Evolutionary conservation across 2,888 invertebrate genomes (phyloP).

Genomic region (Carabus problematicus): DNA sequence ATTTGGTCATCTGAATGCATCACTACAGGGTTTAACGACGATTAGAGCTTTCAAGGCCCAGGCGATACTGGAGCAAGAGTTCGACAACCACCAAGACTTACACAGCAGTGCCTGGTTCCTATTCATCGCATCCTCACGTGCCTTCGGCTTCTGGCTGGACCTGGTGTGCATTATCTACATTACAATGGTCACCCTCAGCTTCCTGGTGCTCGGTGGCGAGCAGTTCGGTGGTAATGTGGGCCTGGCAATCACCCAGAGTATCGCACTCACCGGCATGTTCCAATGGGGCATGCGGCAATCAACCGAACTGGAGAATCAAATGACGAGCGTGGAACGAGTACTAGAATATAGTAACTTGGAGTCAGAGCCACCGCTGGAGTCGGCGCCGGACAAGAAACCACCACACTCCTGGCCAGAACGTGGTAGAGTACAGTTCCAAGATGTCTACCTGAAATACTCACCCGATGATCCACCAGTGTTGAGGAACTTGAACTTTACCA

Average conservation of each 20-base stretch:
- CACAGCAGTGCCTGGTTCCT: conserved; percentile 81
- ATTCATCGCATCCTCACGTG: conserved; percentile 69
- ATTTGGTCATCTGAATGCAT: conserved; percentile 76
- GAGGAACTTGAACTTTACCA: conserved; percentile 70
- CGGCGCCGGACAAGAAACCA: conserved; percentile 68
- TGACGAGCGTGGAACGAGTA: conserved; percentile 90
- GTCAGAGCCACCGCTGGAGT: conserved; percentile 73
- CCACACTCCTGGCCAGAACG: conserved; percentile 74
- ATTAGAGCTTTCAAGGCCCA: conserved; percentile 76
- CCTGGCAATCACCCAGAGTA: conserved; percentile 56
- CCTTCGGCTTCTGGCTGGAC: conserved; percentile 76
- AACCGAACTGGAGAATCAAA: conserved; percentile 69
- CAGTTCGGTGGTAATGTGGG: conserved; percentile 56
- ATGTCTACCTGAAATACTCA: conserved; percentile 74
- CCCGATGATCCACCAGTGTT: conserved; percentile 75
- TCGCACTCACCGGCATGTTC: conserved; percentile 65
- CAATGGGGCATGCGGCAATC: conserved; percentile 82
- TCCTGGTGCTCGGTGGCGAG: conserved; percentile 62
- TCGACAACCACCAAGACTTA: conserved; percentile 68
- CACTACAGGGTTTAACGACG: conserved; percentile 78
- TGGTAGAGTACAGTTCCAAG: conserved; percentile 72
- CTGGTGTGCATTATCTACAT: conserved; percentile 71
- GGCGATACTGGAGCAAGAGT: conserved; percentile 67
- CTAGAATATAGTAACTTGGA: conserved; percentile 61
- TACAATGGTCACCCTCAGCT: conserved; percentile 68